Conservation (phyloP, 53 echinoderm and acorn worm species). For the Glandiceps talaboti region DNA sequence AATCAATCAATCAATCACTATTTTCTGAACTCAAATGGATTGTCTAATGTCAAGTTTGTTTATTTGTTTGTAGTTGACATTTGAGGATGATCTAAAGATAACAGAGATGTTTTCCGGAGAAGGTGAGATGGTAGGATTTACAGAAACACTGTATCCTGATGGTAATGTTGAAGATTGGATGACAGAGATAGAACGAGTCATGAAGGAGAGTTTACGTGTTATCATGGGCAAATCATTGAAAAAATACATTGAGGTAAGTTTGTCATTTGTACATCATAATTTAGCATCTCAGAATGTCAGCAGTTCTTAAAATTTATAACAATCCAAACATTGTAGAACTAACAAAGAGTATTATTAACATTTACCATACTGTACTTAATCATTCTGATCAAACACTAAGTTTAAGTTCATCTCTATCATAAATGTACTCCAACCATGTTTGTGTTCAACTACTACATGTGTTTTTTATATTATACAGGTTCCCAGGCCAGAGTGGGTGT, state of each 20-base stretch:
- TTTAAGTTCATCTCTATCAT: too few relatives aligned
- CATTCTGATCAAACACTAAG: too few relatives aligned
- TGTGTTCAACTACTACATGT: too few relatives aligned
- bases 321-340: too few relatives aligned
- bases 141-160: constrained; percentile 70
- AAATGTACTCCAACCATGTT: too few relatives aligned
- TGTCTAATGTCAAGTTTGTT: not conserved
- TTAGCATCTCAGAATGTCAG: too few relatives aligned
- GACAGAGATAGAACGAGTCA: constrained; percentile 85
- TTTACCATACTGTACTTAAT: not conserved
- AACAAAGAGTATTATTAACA: not conserved
- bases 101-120: constrained; percentile 99
- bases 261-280: not conserved
- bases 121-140: constrained; percentile 89
- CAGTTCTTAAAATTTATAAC: too few relatives aligned
- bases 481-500: constrained; percentile 83
- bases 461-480: too few relatives aligned
- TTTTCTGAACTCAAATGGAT: not conserved
- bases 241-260: constrained; percentile 52
- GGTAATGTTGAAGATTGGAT: constrained; percentile 99
- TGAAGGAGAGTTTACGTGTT: constrained; percentile 80
- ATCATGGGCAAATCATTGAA: constrained; percentile 58
- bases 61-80: constrained; percentile 46
- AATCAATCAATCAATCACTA: not conserved
- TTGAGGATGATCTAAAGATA: constrained; percentile 93